These are phyloP conservation scores for Pyrochroa serraticornis DNA, from an alignment of 2,888 invertebrate genomes.

Conservation along the genomic window DNA sequence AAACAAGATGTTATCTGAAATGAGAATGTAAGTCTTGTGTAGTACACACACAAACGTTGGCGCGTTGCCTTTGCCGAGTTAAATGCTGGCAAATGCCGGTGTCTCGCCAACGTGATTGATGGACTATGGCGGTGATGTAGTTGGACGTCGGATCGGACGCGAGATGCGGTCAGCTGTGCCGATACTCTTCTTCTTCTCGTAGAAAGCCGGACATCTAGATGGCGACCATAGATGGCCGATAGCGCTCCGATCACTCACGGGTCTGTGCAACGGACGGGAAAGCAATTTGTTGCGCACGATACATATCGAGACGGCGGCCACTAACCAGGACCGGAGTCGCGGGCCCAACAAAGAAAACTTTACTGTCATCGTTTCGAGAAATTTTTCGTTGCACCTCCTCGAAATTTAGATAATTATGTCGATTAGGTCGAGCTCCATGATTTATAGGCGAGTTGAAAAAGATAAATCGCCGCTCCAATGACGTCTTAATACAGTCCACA, in stretches of 20 bases:
- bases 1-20: constrained; percentile 24
- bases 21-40: constrained; percentile 18
- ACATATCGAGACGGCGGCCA: constrained; percentile 35
- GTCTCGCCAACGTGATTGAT: constrained; percentile 16
- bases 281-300: constrained; percentile 48
- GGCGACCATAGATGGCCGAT: constrained; percentile 37
- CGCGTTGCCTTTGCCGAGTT: constrained; percentile 1
- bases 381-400: too few species aligned
- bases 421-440: too few species aligned
- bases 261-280: constrained; percentile 43
- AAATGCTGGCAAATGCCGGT: constrained; percentile 3
- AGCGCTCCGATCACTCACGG: constrained; percentile 22
- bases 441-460: too few species aligned
- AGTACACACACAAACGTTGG: constrained; percentile 2
- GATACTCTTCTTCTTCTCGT: constrained; percentile 1
- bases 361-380: too few species aligned
- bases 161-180: constrained; percentile 7
- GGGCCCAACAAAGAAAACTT: too few species aligned
- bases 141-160: constrained; percentile 4
- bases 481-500: too few species aligned
- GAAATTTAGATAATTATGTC: too few species aligned
- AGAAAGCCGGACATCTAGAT: constrained; percentile 7
- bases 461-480: too few species aligned
- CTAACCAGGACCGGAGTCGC: too few species aligned
- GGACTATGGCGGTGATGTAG: constrained; percentile 16